A percentile compares a stretch with the other conserved stretches of the same genome.
These are phyloP conservation scores for Eublepharis macularius DNA, from an alignment of 2,113 vertebrate genomes.

Conservation along the genomic window DNA sequence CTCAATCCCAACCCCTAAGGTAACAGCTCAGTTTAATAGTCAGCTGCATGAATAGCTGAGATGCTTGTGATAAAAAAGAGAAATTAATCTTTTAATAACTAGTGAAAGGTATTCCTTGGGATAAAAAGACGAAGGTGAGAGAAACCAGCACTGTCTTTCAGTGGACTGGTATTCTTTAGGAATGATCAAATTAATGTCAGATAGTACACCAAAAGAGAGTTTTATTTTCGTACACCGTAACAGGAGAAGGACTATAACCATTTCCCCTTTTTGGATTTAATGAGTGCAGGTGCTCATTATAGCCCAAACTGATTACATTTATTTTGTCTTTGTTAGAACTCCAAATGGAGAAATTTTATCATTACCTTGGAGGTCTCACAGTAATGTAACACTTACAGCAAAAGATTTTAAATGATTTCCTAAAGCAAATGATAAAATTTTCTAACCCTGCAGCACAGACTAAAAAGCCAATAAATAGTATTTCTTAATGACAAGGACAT, in stretches of 20 bases:
- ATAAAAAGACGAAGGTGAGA: background rate
- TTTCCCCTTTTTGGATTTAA: slow-evolving; percentile 48
- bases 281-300: slow-evolving; percentile 57
- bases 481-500: slow-evolving; percentile 17
- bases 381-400: slow-evolving; percentile 42
- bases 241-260: slow-evolving; percentile 23
- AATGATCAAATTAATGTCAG: slow-evolving; percentile 45
- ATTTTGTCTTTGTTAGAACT: slow-evolving; percentile 54
- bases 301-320: slow-evolving; percentile 54
- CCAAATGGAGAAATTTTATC: slow-evolving; percentile 56
- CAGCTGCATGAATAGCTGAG: background rate
- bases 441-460: slow-evolving; percentile 5
- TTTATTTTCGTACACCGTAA: slow-evolving; percentile 49
- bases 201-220: slow-evolving; percentile 3
- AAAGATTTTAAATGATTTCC: slow-evolving; percentile 45
- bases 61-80: background rate
- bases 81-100: slow-evolving; percentile 26
- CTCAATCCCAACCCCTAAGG: background rate
- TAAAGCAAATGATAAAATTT: slow-evolving; percentile 50
- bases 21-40: slow-evolving; percentile 8
- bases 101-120: background rate
- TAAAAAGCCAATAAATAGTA: slow-evolving; percentile 24
- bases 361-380: slow-evolving; percentile 47
- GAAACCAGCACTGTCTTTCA: background rate
- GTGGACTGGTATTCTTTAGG: slow-evolving; percentile 31